Base-by-base conservation (phyloP, 2,888 invertebrate genomes). In the Hemicrepidius hirtus region DNA sequence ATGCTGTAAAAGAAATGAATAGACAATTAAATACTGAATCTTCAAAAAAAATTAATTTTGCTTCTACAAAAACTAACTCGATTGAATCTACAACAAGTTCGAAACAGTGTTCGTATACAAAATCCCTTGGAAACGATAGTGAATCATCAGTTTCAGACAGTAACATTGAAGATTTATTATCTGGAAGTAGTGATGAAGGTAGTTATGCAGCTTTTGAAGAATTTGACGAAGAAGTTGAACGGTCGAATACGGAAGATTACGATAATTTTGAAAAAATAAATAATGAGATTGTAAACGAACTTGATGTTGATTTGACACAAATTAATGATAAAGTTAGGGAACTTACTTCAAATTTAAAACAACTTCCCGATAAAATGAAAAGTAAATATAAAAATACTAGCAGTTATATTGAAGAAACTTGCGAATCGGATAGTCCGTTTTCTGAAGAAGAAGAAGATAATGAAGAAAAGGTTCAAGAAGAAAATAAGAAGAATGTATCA, bases 81-180 rank as follows among this genome's bases (percentile, higher is more conserved):
- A 78, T 86, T 28, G 86, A 86, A 63, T 86, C 86, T 0, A 84
- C 82, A 1, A 81, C 82, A 1, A 83, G 85, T 65, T 85, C 84
- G 6, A 85, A 85, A 67, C 85, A 85, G 73, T 80, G 82, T 57
- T 86, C 86, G 0, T 86, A 86, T 75, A 86, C 86, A 0, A 86
- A 86, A 81, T 86, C 85, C 0, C 67, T 86, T 37, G 86, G 86
- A 66, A 84, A 86, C 65, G 86, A 86, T 59, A 85, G 85, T 71
- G 86, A 86, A 67, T 86, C 86, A 6, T 86, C 86, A 12, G 86
- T 87, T 10, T 86, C 86, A 0, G 87, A 87, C 59, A 86, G 85
- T 70, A 87, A 86, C 71, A 82, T 86, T n/a, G 87, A 86, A 64
- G 86, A 87, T 65, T 70, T 86, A 21, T 35, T 75, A 49, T 74